These are phyloP conservation scores for Chlorocebus sabaeus DNA, from an alignment of 2,113 vertebrate species.

Conservation along the genomic window DNA sequence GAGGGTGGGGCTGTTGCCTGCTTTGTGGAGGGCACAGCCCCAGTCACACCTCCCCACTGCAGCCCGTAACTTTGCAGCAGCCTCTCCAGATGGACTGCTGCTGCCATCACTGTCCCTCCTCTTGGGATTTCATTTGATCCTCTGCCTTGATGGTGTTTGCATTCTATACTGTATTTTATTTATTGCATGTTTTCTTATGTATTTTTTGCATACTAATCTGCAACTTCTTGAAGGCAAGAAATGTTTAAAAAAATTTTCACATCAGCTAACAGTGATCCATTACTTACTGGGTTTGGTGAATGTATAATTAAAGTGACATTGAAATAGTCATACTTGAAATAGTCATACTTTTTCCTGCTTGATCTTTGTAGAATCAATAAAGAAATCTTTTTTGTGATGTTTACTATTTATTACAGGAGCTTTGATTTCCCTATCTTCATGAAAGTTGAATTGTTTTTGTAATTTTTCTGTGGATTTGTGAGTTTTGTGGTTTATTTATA, in stretches of 20 bases:
- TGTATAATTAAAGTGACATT: not conserved
- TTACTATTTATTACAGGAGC: not conserved
- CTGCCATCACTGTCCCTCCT: not conserved
- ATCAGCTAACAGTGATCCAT: not conserved
- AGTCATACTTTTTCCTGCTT: not conserved
- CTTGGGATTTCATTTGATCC: not conserved
- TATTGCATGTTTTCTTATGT: not conserved
- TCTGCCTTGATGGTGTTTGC: not conserved
- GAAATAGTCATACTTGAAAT: conserved; percentile 22
- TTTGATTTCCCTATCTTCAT: not conserved
- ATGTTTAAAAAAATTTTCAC: not conserved
- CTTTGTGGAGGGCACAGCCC: too few species aligned
- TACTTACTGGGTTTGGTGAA: not conserved
- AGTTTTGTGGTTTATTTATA: not conserved
- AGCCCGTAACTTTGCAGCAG: too few species aligned
- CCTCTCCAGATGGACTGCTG: too few species aligned
- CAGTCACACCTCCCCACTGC: too few species aligned
- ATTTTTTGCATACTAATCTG: not conserved
- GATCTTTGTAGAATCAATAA: not conserved
- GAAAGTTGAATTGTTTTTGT: not conserved
- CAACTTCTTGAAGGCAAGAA: not conserved
- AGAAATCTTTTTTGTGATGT: not conserved
- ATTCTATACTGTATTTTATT: not conserved
- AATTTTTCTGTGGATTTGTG: not conserved
- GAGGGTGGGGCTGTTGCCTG: too few species aligned